Base-by-base conservation (phyloP, 2,113 vertebrate genomes). In the Scartelaos histophorus region DNA sequence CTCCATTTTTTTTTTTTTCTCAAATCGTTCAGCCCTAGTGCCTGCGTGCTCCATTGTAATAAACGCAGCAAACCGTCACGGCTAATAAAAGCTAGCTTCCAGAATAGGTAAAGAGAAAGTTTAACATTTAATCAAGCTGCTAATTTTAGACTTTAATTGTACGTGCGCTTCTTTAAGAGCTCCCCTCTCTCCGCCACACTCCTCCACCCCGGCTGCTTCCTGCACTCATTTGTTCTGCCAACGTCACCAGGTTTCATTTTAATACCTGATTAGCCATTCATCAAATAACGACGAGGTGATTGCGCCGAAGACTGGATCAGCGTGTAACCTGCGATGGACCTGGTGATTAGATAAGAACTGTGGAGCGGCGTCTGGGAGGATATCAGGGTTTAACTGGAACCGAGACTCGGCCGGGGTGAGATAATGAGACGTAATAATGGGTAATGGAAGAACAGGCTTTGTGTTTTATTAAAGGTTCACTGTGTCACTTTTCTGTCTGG, bases 251-350 rank as follows among this genome's bases (percentile, higher is more conserved):
- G 83, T 87, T 91, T 92, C 88, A 93, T 94, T 93, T 93, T 92
- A 93, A 92, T 93, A 92, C 85, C 85, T 91, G 90, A 94, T 92
- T 92, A 93, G 90, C 75, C 85, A 91, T 91, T 94, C 88, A 91
- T 94, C 90, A 91, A 80, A 90, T 88, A 88, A 87, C 80, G 43
- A 67, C n/a, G 49, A 70, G 76, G 64, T 84, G 85, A 88, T 88
- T 79, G 76, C 83, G 74, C 57, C 67, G 78, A 74, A 72, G 61
- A 12, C 61, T n/a, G 29, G 69, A 49, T 38, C 15, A 67, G 69
- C 17, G 67, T 34, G n/a, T 64, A 38, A 72, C 69, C 70, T 75
- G 64, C 45, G 70, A 69, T 24, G 19, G 73, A 60, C 66, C 74
- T 46, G 29, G 35, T 69, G 81, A 89, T 87, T 71, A 76, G 61